Conservation (phyloP, 2,888 invertebrate genomes). For the Petrolisthes manimaculis region DNA sequence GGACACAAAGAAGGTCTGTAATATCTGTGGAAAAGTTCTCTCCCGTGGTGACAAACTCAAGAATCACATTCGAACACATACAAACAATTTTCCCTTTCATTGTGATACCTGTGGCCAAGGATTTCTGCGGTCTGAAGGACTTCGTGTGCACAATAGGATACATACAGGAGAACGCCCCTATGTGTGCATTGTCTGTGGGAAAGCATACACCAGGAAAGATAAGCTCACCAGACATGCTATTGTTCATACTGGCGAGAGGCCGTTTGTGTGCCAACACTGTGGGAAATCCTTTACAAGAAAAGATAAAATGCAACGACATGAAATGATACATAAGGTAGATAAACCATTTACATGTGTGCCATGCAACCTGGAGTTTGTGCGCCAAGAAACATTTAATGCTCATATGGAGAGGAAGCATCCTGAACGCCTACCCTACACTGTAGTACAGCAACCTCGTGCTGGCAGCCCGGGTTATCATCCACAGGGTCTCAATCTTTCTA, state of each 20-base stretch:
- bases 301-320: conserved; percentile 64
- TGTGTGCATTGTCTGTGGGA: conserved; percentile 63
- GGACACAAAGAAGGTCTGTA: conserved; percentile 64
- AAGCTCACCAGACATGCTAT: conserved; percentile 65
- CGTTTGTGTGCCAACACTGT: conserved; percentile 64
- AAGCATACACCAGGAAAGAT: conserved; percentile 64
- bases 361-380: conserved; percentile 64
- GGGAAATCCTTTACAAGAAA: conserved; percentile 65
- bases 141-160: conserved; percentile 62
- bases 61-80: conserved; percentile 65
- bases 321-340: conserved; percentile 64
- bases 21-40: conserved; percentile 64
- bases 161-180: conserved; percentile 65
- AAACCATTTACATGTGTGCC: conserved; percentile 65
- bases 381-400: conserved; percentile 63
- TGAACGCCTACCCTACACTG: conserved; percentile 64
- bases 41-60: conserved; percentile 65
- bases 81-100: conserved; percentile 65
- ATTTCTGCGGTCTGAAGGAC: conserved; percentile 64
- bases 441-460: conserved; percentile 57
- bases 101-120: conserved; percentile 65
- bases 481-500: conserved; percentile 44
- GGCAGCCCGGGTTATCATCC: conserved; percentile 49
- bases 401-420: conserved; percentile 65
- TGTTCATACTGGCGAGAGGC: conserved; percentile 64